phyloP scores from a whole-genome alignment of 2,888 invertebrate genomes.

The Xanthia togata region DNA sequence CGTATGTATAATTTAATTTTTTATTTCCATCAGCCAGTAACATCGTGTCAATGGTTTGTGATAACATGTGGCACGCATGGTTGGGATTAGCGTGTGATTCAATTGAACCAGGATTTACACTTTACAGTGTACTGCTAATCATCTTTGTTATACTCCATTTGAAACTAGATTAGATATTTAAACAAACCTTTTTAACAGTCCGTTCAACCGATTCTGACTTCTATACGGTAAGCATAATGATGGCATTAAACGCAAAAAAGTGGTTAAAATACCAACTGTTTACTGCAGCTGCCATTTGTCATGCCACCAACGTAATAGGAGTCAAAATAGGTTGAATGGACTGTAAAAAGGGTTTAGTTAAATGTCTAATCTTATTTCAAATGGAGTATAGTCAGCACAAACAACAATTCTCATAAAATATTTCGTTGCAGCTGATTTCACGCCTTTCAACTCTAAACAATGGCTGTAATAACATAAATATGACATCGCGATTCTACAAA shows the following conservation, averaged over 20 bases:
- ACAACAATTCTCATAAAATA: not conserved
- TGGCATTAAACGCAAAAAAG: too few species aligned
- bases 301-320: too few species aligned
- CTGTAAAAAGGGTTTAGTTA: too few species aligned
- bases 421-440: conserved; percentile 13
- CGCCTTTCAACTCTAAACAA: conserved; percentile 16
- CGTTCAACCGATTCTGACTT: too few species aligned
- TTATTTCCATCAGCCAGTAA: conserved; percentile 43
- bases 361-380: too few species aligned
- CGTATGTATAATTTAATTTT: conserved; percentile 31
- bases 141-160: conserved; percentile 4
- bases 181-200: too few species aligned
- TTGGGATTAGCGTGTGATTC: conserved; percentile 3
- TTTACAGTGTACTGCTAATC: conserved; percentile 12
- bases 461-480: not conserved
- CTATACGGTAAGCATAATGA: too few species aligned
- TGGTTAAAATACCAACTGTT: too few species aligned
- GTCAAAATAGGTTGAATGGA: too few species aligned
- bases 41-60: conserved; percentile 15
- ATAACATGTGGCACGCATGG: conserved; percentile 12
- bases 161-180: too few species aligned
- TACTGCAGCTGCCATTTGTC: too few species aligned
- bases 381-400: too few species aligned
- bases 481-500: conserved; percentile 4
- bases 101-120: conserved; percentile 1